Percentiles rank a stretch among this genome's conserved stretches.
phyloP scores from a whole-genome alignment of 2,888 invertebrate genomes.

The Troides aeacus region DNA sequence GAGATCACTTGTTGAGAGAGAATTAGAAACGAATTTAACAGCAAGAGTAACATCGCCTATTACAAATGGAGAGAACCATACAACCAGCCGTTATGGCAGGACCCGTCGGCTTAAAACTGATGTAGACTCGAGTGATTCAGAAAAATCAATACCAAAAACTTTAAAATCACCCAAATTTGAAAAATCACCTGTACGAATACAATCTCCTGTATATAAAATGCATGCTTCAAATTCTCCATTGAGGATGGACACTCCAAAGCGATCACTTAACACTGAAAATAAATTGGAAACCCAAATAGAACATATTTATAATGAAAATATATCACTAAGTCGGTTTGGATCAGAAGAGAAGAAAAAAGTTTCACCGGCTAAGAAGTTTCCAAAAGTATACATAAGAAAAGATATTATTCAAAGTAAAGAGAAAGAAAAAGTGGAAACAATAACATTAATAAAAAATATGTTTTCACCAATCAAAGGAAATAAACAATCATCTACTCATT shows the following conservation, averaged over 20 bases:
- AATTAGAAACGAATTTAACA: slow-evolving; percentile 69
- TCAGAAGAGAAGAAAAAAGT: slow-evolving; percentile 45
- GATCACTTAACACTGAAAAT: slow-evolving; percentile 36
- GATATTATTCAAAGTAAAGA: slow-evolving; percentile 69
- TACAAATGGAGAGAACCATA: slow-evolving; percentile 47
- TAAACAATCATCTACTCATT: slow-evolving; percentile 43
- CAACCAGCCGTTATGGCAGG: slow-evolving; percentile 81
- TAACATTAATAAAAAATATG: slow-evolving; percentile 61
- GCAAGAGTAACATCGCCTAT: slow-evolving; percentile 62
- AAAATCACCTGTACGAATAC: slow-evolving; percentile 49
- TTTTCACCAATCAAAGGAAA: slow-evolving; percentile 58
- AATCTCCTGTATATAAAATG: slow-evolving; percentile 63
- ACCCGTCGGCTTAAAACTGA: slow-evolving; percentile 76
- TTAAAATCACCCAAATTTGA: slow-evolving; percentile 49
- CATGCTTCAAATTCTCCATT: slow-evolving; percentile 65
- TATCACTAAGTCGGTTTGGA: slow-evolving; percentile 60
- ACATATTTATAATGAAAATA: slow-evolving; percentile 63
- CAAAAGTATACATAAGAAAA: slow-evolving; percentile 66
- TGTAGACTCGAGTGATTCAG: slow-evolving; percentile 59
- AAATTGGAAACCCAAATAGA: slow-evolving; percentile 60
- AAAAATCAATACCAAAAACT: slow-evolving; percentile 51
- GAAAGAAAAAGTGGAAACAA: slow-evolving; percentile 52
- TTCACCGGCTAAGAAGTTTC: slow-evolving; percentile 45
- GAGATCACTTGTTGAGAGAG: slow-evolving; percentile 66
- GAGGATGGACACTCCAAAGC: slow-evolving; percentile 49